A percentile compares a stretch with the other conserved stretches of the same genome.
Conservation (phyloP, 1,140 invertebrate genomes). For the Acromyrmex charruanus region DNA sequence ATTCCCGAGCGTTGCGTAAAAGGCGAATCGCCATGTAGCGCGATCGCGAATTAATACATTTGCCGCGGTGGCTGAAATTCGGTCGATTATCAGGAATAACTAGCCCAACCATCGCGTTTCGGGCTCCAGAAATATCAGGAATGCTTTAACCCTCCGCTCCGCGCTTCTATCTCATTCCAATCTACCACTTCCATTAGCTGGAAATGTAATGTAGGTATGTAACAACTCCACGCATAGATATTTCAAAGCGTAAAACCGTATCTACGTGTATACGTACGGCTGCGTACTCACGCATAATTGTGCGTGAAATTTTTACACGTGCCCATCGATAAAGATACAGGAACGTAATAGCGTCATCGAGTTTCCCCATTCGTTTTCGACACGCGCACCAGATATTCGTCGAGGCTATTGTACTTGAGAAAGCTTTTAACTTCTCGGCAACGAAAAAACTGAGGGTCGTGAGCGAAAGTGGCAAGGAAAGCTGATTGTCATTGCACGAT, state of each 20-base stretch:
- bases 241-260: conserved; percentile 22
- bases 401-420: conserved; percentile 35
- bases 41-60: conserved; percentile 77
- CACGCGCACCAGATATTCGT: conserved; percentile 4
- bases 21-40: conserved; percentile 56
- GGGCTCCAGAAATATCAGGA: conserved; percentile 77
- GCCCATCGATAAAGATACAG: background rate
- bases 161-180: conserved; percentile 72
- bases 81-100: conserved; percentile 76
- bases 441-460: conserved; percentile 4
- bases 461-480: conserved; percentile 50
- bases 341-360: conserved; percentile 1
- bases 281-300: conserved; percentile 57
- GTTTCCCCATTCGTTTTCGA: background rate
- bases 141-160: conserved; percentile 61
- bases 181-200: conserved; percentile 76
- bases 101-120: conserved; percentile 72
- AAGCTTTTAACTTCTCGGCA: conserved; percentile 25
- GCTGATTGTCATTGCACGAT: conserved; percentile 68
- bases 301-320: conserved; percentile 58
- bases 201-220: conserved; percentile 75
- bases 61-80: conserved; percentile 72
- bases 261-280: conserved; percentile 11
- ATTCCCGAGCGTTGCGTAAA: conserved; percentile 58
- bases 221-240: conserved; percentile 38